phyloP scores from a whole-genome alignment of 1,140 invertebrate species.

The Magallana gigas region DNA sequence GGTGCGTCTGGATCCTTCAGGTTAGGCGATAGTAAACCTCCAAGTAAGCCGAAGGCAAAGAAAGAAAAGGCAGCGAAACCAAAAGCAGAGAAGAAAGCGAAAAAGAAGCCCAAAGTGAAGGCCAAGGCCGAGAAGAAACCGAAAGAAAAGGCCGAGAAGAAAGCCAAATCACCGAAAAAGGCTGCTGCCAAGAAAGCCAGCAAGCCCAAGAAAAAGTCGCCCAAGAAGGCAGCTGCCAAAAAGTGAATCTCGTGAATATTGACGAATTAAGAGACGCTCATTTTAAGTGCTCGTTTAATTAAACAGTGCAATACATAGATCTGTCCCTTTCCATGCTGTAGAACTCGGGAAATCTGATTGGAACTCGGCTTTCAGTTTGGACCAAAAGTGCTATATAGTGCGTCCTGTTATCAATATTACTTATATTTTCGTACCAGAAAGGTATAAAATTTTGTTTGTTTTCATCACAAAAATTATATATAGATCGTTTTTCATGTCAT shows the following conservation, averaged over 20 bases:
- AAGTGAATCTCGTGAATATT: neutral
- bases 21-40: conserved; percentile 64
- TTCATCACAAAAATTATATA: no score
- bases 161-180: conserved; percentile 51
- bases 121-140: conserved; percentile 57
- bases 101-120: conserved; percentile 53
- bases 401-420: no score
- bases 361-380: no score
- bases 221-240: conserved; percentile 1
- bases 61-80: conserved; percentile 54
- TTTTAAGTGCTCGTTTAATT: neutral
- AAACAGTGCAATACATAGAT: neutral
- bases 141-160: conserved; percentile 45
- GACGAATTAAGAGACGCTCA: neutral
- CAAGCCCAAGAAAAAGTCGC: conserved; percentile 20
- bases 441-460: no score
- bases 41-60: conserved; percentile 19
- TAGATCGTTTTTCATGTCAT: no score
- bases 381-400: no score
- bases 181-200: conserved; percentile 40
- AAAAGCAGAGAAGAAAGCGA: conserved; percentile 52
- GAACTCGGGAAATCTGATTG: neutral
- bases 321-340: neutral
- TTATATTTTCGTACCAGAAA: no score
- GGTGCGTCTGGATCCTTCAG: conserved; percentile 77